phyloP scores from a whole-genome alignment of 2,113 vertebrate genomes.

The Nesogale talazaci region DNA sequence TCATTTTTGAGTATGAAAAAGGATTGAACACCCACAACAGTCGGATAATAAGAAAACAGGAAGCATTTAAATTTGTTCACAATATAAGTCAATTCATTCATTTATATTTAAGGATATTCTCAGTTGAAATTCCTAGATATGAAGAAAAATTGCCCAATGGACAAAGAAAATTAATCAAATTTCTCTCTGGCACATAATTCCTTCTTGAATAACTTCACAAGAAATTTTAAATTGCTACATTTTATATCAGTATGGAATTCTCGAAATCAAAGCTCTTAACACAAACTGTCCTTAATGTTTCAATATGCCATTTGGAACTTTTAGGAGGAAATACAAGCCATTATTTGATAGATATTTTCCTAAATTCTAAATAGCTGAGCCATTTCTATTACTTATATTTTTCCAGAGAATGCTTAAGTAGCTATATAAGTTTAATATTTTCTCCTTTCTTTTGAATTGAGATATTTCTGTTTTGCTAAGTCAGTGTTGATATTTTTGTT shows the following conservation, averaged over 20 bases:
- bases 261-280: neutral
- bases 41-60: neutral
- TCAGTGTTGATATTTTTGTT: no score
- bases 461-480: no score
- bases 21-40: neutral
- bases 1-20: no score
- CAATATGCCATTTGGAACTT: neutral
- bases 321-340: neutral
- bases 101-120: neutral
- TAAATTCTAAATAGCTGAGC: slow-evolving; percentile 24
- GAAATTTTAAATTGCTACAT: neutral
- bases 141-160: neutral
- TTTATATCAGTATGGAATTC: slow-evolving; percentile 16
- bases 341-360: slow-evolving; percentile 13
- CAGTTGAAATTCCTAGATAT: neutral
- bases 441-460: no score
- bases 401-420: neutral
- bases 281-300: slow-evolving; percentile 13
- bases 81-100: neutral
- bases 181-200: neutral
- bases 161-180: neutral
- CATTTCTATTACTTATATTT: slow-evolving; percentile 49
- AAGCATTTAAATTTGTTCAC: neutral
- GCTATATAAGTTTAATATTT: neutral
- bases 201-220: neutral